Percentiles rank a stretch among this genome's conserved stretches.
Evolutionary conservation across 2,113 vertebrate species (phyloP).

Genomic region (Eptesicus fuscus): DNA sequence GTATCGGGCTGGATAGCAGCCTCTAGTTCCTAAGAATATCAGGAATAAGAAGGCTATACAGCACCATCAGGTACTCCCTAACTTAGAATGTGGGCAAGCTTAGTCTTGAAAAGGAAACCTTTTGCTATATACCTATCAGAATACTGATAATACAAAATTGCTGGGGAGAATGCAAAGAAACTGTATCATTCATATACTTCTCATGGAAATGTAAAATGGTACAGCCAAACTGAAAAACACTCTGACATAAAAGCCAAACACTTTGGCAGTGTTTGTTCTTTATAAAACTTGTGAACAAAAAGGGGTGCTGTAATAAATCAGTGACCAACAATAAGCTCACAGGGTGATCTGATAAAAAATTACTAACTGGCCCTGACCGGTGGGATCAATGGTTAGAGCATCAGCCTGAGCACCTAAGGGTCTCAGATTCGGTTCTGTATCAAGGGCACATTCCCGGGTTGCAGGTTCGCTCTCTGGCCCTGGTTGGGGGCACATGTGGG

Average conservation of each 20-base stretch:
- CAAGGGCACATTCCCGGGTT: no score
- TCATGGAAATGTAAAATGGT: not conserved
- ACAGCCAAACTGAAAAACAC: not conserved
- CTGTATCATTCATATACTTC: not conserved
- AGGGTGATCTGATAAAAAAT: not conserved
- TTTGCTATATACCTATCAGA: not conserved
- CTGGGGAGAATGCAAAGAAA: not conserved
- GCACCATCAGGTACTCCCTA: not conserved
- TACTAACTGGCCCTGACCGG: not conserved
- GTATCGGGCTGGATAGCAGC: constrained; percentile 91
- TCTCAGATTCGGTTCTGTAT: no score
- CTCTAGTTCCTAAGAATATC: constrained; percentile 86
- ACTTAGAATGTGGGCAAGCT: constrained; percentile 17
- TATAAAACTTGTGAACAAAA: not conserved
- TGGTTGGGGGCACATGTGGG: no score
- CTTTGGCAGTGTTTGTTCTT: not conserved
- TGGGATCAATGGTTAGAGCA: not conserved
- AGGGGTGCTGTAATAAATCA: not conserved
- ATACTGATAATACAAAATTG: constrained; percentile 6
- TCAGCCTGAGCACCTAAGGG: not conserved
- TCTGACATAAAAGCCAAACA: not conserved
- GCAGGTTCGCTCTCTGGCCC: no score
- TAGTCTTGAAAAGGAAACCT: not conserved
- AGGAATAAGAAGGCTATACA: not conserved
- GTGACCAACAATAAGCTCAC: not conserved